phyloP scores from a whole-genome alignment of 2,888 invertebrate genomes.

The Andrena bucephala region DNA sequence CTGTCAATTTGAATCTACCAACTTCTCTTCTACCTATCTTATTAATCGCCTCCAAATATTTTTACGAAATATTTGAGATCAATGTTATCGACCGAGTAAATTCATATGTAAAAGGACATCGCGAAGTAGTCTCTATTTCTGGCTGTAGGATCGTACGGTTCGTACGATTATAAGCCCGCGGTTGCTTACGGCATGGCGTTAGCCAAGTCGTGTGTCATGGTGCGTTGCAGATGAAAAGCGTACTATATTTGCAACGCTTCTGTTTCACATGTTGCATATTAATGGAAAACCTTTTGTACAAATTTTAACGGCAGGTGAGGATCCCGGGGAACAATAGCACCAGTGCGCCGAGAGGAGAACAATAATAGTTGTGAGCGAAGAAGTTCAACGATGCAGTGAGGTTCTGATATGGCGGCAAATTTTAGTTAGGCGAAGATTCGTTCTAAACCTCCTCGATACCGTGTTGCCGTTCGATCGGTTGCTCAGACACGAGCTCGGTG shows the following conservation, averaged over 20 bases:
- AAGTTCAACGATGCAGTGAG: slow-evolving; percentile 47
- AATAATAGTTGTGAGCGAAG: slow-evolving; percentile 35
- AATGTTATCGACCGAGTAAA: slow-evolving; percentile 33
- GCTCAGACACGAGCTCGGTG: background rate
- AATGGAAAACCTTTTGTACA: slow-evolving; percentile 64
- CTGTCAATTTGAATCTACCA: too few relatives aligned
- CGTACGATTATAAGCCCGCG: slow-evolving; percentile 54
- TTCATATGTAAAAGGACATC: slow-evolving; percentile 14
- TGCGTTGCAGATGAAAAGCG: slow-evolving; percentile 70
- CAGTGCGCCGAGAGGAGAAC: slow-evolving; percentile 22
- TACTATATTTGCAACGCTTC: slow-evolving; percentile 51
- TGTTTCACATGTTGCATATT: slow-evolving; percentile 66
- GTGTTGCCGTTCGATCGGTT: background rate
- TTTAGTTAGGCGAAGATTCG: slow-evolving; percentile 64
- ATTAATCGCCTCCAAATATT: background rate
- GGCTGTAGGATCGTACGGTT: slow-evolving; percentile 56
- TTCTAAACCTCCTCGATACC: slow-evolving; percentile 23
- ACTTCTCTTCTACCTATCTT: too few relatives aligned
- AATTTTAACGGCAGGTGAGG: slow-evolving; percentile 71
- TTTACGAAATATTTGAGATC: slow-evolving; percentile 6
- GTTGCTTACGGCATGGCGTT: slow-evolving; percentile 77
- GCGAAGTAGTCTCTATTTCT: slow-evolving; percentile 54
- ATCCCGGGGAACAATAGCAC: slow-evolving; percentile 17
- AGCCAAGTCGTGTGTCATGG: slow-evolving; percentile 74
- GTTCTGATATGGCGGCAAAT: slow-evolving; percentile 78